phyloP scores from a whole-genome alignment of 2,888 invertebrate species.

The Seira musarum region DNA sequence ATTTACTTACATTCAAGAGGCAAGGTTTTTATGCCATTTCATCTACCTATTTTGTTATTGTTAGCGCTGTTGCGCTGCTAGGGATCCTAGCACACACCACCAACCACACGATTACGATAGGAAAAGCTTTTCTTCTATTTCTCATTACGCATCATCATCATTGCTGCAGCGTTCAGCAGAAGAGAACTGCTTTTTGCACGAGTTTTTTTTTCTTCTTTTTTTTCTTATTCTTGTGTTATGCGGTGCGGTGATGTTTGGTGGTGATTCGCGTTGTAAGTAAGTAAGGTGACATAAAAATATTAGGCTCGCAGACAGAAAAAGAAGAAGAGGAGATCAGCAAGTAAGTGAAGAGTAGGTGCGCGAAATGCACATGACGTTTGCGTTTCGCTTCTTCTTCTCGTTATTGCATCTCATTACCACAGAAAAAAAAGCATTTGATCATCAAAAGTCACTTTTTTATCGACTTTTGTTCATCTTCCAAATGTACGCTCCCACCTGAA shows the following conservation, averaged over 20 bases:
- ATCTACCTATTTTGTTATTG: conserved; percentile 54
- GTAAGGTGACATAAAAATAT: conserved; percentile 2
- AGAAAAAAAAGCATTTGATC: conserved; percentile 1
- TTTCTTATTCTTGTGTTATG: no score
- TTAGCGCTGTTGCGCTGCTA: conserved; percentile 25
- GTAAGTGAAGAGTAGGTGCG: conserved; percentile 56
- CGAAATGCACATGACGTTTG: conserved; percentile 57
- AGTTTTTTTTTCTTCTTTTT: background rate
- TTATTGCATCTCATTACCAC: conserved; percentile 48
- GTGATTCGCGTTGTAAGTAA: background rate
- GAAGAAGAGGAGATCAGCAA: background rate
- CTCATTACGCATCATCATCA: conserved; percentile 12
- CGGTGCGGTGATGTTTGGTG: background rate
- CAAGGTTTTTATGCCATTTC: conserved; percentile 48
- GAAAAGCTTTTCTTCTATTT: no score
- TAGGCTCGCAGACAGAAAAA: background rate
- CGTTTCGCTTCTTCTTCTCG: background rate
- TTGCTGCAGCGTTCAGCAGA: background rate
- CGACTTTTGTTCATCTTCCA: background rate
- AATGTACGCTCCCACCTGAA: background rate
- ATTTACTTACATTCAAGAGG: conserved; percentile 60
- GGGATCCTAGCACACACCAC: background rate
- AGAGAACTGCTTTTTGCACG: conserved; percentile 7
- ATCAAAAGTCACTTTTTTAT: background rate
- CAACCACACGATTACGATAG: conserved; percentile 1